Evolutionary conservation across 2,113 vertebrate genomes (phyloP), one percentile per base, ranked within the genome.

Genomic region (Cephalopholis sonnerati): DNA sequence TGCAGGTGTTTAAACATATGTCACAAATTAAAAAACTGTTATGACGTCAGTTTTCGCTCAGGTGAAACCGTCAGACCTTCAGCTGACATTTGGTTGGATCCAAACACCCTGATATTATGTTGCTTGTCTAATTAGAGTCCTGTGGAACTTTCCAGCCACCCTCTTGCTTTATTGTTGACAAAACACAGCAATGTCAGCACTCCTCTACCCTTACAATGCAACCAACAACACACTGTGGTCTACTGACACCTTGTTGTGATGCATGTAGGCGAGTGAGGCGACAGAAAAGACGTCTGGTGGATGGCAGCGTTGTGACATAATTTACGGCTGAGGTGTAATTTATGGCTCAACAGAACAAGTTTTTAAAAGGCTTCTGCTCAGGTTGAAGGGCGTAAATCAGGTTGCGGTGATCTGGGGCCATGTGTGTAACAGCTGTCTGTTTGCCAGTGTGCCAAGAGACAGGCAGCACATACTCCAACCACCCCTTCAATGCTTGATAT

Each of bases 61-160:
- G 22, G 57, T 74, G 44, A 53, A 84, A 74, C 29, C 46, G 6
- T 36, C 55, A 80, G 25, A 65, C 54, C 53, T 83, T 83, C 25
- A 78, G 64, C n/a, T 77, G 72, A 78, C 82, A 73, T 69, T 44
- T 15, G 50, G 17, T 22, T 54, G 41, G 24, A 76, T 79, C 78
- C 20, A 57, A 61, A 82, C 69, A 44, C 41, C 77, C 67, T 89
- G 87, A 86, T 75, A 83, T 92, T 78, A 71, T 67, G 54, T 67
- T 78, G 54, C 32, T 66, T 46, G 81, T 32, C 77, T 76, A 73
- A 88, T 61, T 64, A 65, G 76, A 74, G 80, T 74, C 79, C 13
- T 27, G 32, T 93, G 93, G 91, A 95, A 93, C 89, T 92, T 95
- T 95, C 87, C 92, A 92, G 79, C 70, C 41, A 44, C 90, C 90